Evolutionary conservation across 2,113 vertebrate species (phyloP).

Genomic region (Hydropotes inermis): DNA sequence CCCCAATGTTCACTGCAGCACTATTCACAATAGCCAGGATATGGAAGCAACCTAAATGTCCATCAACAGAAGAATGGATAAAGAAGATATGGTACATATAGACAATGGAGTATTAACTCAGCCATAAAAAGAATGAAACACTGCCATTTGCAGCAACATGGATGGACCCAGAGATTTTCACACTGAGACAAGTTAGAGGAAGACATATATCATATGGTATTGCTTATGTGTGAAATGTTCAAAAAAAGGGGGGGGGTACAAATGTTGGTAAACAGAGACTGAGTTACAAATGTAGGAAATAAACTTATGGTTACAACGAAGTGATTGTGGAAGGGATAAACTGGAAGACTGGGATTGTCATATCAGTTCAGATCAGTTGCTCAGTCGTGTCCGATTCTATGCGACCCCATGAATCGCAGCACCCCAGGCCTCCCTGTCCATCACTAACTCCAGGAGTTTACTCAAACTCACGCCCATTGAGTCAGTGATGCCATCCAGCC

Average conservation of each 20-base stretch:
- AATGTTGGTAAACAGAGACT: background rate
- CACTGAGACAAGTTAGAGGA: background rate
- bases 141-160: background rate
- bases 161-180: background rate
- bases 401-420: too few species aligned
- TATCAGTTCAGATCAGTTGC: too few species aligned
- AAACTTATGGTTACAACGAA: background rate
- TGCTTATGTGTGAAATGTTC: background rate
- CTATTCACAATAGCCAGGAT: background rate
- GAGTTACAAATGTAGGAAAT: background rate
- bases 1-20: background rate
- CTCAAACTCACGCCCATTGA: too few species aligned
- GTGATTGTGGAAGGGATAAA: background rate
- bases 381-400: too few species aligned
- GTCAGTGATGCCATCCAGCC: too few species aligned
- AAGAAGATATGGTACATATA: background rate
- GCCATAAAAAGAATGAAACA: background rate
- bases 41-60: background rate
- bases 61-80: background rate
- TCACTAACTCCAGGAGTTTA: too few species aligned
- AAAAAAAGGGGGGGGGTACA: background rate
- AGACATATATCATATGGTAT: background rate
- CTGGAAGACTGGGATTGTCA: background rate
- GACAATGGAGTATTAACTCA: background rate
- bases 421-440: too few species aligned